Evolutionary conservation across 2,113 vertebrate species (phyloP), one percentile per base, ranked within the genome.

Genomic region (Bufo bufo): DNA sequence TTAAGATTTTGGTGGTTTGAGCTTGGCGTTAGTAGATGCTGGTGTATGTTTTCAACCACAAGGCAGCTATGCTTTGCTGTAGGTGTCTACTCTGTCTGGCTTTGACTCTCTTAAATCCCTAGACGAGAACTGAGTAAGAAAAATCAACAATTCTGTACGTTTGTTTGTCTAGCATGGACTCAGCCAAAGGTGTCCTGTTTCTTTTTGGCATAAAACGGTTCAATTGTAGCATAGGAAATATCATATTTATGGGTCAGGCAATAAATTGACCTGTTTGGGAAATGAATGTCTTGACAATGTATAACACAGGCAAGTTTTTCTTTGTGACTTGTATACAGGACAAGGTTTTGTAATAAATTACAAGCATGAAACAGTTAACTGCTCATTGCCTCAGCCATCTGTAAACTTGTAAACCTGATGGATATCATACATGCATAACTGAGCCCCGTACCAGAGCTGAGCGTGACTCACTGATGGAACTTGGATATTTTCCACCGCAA

Each of bases 381-480:
- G 77, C 92, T 90, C 45, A 0, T 50, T 92, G 90, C 91, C 47
- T 78, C 90, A 84, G 87, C 80, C 90, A 92, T 91, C 89, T 91
- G 72, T 54, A 92, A 90, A 85, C 84, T 89, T 85, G 33, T 85
- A 89, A 89, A 65, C 83, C 90, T 90, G 86, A 88, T 82, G 69
- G 86, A 84, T 77, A 83, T 84, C 71, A 75, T 88, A 84, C 80
- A 66, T 77, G 87, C 47, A 78, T 83, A 77, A 77, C n/a, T 77
- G 58, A 88, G 47, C 71, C 49, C 54, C 58, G 17, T 88, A 88
- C 47, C 72, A 77, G 43, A 56, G 71, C 80, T 84, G 80, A 88
- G 79, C 81, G 91, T 93, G 90, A 91, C 89, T 93, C 93, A 91
- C 91, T 93, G 92, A 92, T 93, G 91, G 90, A 92, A 90, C 89